Conservation (phyloP, 2,797 vertebrate species). For the Ataeniobius toweri region DNA sequence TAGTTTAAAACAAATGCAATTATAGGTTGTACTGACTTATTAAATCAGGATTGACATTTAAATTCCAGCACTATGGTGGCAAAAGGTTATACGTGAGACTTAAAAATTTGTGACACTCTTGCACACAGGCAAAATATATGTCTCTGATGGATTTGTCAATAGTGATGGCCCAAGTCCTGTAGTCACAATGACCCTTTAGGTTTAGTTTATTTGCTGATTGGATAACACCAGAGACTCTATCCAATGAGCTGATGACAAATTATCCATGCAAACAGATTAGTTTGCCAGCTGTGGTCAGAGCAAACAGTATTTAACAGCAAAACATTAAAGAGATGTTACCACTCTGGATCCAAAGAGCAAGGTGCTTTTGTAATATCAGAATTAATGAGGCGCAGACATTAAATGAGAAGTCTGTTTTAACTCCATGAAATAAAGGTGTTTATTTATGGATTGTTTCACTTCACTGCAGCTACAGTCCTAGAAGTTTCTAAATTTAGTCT, state of each 20-base stretch:
- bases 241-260: constrained; percentile 61
- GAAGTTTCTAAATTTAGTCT: constrained; percentile 4
- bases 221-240: constrained; percentile 27
- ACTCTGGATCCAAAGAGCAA: constrained; percentile 15
- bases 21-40: not conserved
- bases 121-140: not conserved
- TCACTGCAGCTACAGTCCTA: constrained; percentile 6
- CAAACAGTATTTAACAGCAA: constrained; percentile 44
- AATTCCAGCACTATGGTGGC: not conserved
- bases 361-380: constrained; percentile 6
- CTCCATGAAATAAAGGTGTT: not conserved
- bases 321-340: constrained; percentile 16
- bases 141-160: constrained; percentile 46
- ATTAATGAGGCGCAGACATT: not conserved
- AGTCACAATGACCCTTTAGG: constrained; percentile 48
- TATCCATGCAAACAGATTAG: constrained; percentile 48
- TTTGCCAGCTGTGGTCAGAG: constrained; percentile 47
- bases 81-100: not conserved
- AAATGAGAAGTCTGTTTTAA: not conserved
- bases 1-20: not conserved
- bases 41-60: not conserved
- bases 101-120: not conserved
- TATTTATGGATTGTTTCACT: constrained; percentile 2
- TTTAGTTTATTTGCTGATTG: constrained; percentile 35
- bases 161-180: constrained; percentile 32